Evolutionary conservation across 2,888 invertebrate genomes (phyloP).

Genomic region (Taphrorychus bicolor): DNA sequence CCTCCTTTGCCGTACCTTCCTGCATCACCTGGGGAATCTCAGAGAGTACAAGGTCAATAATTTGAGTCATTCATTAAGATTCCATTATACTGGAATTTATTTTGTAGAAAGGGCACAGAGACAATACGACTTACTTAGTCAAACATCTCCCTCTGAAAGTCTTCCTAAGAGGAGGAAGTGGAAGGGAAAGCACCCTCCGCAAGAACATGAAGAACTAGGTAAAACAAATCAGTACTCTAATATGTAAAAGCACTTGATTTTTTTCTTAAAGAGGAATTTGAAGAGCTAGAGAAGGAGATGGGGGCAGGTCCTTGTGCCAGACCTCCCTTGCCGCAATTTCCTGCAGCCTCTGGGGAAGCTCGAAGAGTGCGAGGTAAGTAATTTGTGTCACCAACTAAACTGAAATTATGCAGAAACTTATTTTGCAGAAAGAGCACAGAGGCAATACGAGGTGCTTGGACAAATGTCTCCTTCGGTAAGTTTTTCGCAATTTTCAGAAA

Average conservation of each 20-base stretch:
- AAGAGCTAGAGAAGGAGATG: not conserved
- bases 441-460: not conserved
- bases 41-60: not conserved
- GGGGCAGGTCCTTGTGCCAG: not conserved
- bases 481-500: not conserved
- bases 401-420: too few relatives aligned
- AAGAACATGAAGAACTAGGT: too few relatives aligned
- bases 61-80: not conserved
- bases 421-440: conserved; percentile 2
- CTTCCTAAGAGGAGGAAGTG: too few relatives aligned
- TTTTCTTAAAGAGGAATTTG: not conserved
- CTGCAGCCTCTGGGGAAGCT: not conserved
- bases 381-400: not conserved
- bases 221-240: too few relatives aligned
- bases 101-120: not conserved
- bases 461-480: not conserved
- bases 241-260: too few relatives aligned
- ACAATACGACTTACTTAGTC: not conserved
- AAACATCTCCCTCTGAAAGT: not conserved
- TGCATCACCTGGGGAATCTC: not conserved
- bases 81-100: too few relatives aligned
- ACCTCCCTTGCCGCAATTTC: not conserved
- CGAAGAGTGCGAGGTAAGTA: conserved; percentile 1
- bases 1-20: not conserved
- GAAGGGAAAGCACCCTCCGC: too few relatives aligned